These are phyloP conservation scores for Leguminivora glycinivorella DNA, from an alignment of 1,140 invertebrate genomes.

Conservation along the genomic window DNA sequence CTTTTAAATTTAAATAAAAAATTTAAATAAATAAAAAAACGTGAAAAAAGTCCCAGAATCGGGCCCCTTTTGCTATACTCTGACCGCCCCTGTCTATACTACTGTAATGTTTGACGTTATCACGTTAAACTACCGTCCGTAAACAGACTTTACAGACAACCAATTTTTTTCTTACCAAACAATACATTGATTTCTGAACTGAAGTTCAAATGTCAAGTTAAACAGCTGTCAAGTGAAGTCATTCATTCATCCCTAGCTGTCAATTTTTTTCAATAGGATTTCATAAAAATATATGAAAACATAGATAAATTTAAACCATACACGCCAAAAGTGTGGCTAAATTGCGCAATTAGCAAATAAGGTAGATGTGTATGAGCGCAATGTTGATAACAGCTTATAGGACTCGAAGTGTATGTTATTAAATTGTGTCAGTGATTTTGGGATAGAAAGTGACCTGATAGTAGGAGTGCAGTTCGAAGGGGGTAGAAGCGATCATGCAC, in stretches of 20 bases:
- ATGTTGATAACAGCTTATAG: constrained; percentile 5
- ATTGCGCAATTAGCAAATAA: constrained; percentile 37
- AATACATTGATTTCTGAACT: constrained; percentile 4
- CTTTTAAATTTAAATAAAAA: no score
- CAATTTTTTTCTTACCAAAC: no score
- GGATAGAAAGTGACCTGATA: constrained; percentile 13
- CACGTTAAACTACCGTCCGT: no score
- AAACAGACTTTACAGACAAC: no score
- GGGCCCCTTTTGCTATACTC: no score
- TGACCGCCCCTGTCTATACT: no score
- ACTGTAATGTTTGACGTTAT: no score
- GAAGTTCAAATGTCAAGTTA: constrained; percentile 18
- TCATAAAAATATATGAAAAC: constrained; percentile 28
- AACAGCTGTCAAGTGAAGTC: constrained; percentile 25
- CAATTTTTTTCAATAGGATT: constrained; percentile 25
- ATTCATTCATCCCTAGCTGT: constrained; percentile 8
- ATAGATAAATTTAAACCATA: constrained; percentile 31
- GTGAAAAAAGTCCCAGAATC: no score
- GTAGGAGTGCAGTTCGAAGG: constrained; percentile 10
- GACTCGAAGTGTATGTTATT: constrained; percentile 7
- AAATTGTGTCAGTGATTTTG: constrained; percentile 11
- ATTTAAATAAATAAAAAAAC: no score
- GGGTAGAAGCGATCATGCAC: constrained; percentile 56
- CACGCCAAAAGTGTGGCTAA: constrained; percentile 31
- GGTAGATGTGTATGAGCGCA: constrained; percentile 10